Evolutionary conservation across 2,797 vertebrate species (phyloP), one percentile per base, ranked within the genome.

Genomic region (Sarcoramphus papa): DNA sequence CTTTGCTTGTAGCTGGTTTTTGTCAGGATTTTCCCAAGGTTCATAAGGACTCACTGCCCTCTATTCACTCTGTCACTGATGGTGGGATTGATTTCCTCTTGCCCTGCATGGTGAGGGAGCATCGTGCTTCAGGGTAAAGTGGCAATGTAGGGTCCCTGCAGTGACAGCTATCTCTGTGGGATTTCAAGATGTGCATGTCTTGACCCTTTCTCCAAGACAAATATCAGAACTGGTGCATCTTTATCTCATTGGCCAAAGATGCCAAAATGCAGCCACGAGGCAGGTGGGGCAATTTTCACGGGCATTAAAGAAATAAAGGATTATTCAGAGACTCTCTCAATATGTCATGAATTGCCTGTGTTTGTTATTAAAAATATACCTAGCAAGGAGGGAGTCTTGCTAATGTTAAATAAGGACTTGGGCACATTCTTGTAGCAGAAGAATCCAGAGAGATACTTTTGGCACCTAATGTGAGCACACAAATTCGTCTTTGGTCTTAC

Each of bases 391-490:
- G 1, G 14, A 50, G 41, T 43, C 60, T 76, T 45, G 28, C 3
- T 67, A 57, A 20, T 14, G 6, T 14, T 82, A 22, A 84, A 5
- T 16, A 28, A 72, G 6, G 10, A 45, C 30, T 89, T 2, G 1
- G 56, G 6, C 7, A 59, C 8, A 3, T 33, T 84, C 16, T 25
- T 24, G 25, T 18, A 30, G 17, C 7, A 41, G 28, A 67, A 65
- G 24, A 83, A 40, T 9, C 7, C 8, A 20, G 62, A 74, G 5
- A 48, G 0, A 1, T 5, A 45, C 7, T 65, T 81, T 28, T 8
- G 19, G 3, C 10, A 62, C 25, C 9, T 60, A 33, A 27, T 5
- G 2, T 23, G 22, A 53, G 16, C 0, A 1, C 7, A 43, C 3
- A 70, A 18, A 14, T 41, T 33, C 1, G 3, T 6, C 11, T 68